Base-by-base conservation (phyloP, 2,113 vertebrate genomes). In the Arvicanthis niloticus region DNA sequence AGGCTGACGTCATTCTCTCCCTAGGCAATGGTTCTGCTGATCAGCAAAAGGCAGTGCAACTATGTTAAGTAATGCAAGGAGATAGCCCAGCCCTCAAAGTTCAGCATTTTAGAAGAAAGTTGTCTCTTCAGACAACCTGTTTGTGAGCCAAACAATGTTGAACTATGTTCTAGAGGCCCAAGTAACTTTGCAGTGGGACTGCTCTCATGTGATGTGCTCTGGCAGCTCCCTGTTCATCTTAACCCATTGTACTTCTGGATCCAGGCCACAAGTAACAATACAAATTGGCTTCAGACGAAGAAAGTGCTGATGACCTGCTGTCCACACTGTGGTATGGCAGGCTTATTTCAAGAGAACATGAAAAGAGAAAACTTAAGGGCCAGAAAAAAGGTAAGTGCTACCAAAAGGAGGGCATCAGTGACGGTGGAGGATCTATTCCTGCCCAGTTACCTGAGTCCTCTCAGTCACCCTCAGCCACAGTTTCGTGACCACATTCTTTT, bases 401-500 rank as follows among this genome's bases (percentile, higher is more conserved):
- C 16, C 19, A 22, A 40, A 5, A 5, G 37, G 16, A 6, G 53
- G 22, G 16, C 0, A 10, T 0, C 51, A 1, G 51, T 3, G 11
- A 40, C 15, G 62, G 26, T 7, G 0, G 12, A 40, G 40, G 0
- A 1, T 1, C 12, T 3, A 3, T 24, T 42, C 45, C 65, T 0
- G 5, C 13, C 62, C 3, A 31, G 29, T 97, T 88, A 98, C 97
- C 96, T 96, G 1, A 3, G 19, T 12, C 1, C 7, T 42, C 89
- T 97, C 96, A 97, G 91, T 88, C 40, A 93, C 84, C 90, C 84
- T 95, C 96, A 0, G 72, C 5, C 67, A 89, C 0, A 80, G 80
- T 40, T 40, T 97, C 96, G 0, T 11, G 0, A 5, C 97, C 95
- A 45, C 93, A 91, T 7, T 98, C 97, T 62, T 73, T 95, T 31